Percentiles rank a stretch among this genome's conserved stretches.
These are phyloP conservation scores for Labeo calbasu DNA, from an alignment of 2,797 vertebrate genomes.

Conservation along the genomic window DNA sequence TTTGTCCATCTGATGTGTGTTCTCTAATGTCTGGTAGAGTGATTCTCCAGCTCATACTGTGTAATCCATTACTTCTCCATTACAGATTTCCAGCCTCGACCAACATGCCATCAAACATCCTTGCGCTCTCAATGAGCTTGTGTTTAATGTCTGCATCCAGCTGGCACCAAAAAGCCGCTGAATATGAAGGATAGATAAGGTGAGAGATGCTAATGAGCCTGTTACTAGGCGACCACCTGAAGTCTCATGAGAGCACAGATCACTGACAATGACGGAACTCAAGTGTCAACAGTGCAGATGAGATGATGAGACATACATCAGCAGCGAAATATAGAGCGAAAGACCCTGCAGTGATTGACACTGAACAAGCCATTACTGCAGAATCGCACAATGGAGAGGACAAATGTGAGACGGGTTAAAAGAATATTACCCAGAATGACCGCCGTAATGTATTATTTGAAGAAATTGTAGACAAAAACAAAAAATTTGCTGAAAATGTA, in stretches of 20 bases:
- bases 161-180: constrained; percentile 9
- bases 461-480: background rate
- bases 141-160: constrained; percentile 12
- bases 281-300: constrained; percentile 12
- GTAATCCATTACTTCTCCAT: constrained; percentile 66
- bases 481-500: background rate
- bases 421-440: background rate
- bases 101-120: constrained; percentile 11
- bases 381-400: background rate
- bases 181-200: background rate
- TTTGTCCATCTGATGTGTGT: background rate
- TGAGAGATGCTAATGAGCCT: constrained; percentile 32
- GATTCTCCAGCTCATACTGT: constrained; percentile 59
- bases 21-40: constrained; percentile 22
- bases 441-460: background rate
- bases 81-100: constrained; percentile 14
- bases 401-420: constrained; percentile 11
- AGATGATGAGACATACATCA: constrained; percentile 9
- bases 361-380: constrained; percentile 5
- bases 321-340: constrained; percentile 7
- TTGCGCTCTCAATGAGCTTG: background rate
- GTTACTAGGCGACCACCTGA: constrained; percentile 23
- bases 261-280: constrained; percentile 9
- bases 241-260: constrained; percentile 7
- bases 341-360: constrained; percentile 12